phyloP scores from a whole-genome alignment of 2,113 vertebrate genomes.

The Nycticorax nycticorax region DNA sequence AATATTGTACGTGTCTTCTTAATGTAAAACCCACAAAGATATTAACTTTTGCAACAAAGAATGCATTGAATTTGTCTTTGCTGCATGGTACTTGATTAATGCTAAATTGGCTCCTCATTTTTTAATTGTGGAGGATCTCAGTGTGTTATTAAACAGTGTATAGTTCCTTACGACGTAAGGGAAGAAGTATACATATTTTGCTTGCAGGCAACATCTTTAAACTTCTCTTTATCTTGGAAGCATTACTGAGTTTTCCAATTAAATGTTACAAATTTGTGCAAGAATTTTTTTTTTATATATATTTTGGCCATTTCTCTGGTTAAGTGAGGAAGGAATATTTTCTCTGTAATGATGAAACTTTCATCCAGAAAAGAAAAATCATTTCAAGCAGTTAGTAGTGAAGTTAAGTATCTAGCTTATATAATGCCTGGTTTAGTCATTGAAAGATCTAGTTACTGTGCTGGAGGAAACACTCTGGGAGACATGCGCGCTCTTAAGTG shows the following conservation, averaged over 20 bases:
- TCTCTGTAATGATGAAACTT: neutral
- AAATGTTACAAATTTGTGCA: neutral
- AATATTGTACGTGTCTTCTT: slow-evolving; percentile 32
- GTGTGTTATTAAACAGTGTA: neutral
- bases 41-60: slow-evolving; percentile 30
- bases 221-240: neutral
- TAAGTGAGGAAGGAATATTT: neutral
- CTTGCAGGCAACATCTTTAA: neutral
- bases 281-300: neutral
- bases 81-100: slow-evolving; percentile 23
- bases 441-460: neutral
- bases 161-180: neutral
- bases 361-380: neutral
- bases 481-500: neutral
- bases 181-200: neutral
- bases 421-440: neutral
- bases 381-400: neutral
- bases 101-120: neutral
- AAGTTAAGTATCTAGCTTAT: neutral
- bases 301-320: neutral
- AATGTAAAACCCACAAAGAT: neutral
- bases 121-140: neutral
- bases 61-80: neutral
- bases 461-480: neutral
- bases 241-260: neutral